Base-by-base conservation (phyloP, 2,888 invertebrate species). In the Diarsia brunnea region DNA sequence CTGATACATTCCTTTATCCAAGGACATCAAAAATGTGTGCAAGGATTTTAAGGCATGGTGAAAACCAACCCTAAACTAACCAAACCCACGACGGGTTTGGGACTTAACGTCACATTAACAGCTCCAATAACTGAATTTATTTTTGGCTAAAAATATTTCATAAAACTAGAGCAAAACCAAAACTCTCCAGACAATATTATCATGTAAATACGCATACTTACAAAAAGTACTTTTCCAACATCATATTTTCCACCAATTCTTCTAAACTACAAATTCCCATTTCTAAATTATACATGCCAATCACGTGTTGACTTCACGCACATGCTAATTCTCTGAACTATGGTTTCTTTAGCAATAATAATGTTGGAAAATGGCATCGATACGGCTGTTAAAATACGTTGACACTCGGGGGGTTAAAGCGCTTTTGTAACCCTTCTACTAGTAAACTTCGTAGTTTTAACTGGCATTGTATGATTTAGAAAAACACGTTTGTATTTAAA, bases 231-330 rank as follows among this genome's bases (percentile, higher is more conserved):
- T 76, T 76, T 63, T 60, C 68, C 60, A 70, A 78, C 68, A 74
- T 51, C 60, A 73, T 71, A 65, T 63, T 10, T 19, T 31, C 10
- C 19, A 60, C 27, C 60, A 70, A 64, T 69, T 73, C 74, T 64
- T 68, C 68, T 75, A 51, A 63, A 60, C 67, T 63, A 74, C 63
- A 75, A 14, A 76, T 60, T 65, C 38, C 69, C 70, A 80, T 80
- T 86, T 81, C 73, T 76, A 68, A 84, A 86, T 88, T 86, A 88
- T 81, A 75, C 81, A 88, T 68, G 84, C 88, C 84, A 83, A 84
- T 88, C 79, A 86, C 66, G 53, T 70, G 63, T 38, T 38, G 55
- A 79, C 74, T 80, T 86, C 81, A 86, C 84, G 84, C 80, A 74
- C 70, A 82, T 72, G 66, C 67, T 27, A 69, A 85, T 79, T 74